Conservation (phyloP, 2,113 vertebrate genomes). For the Thamnaconus septentrionalis region DNA sequence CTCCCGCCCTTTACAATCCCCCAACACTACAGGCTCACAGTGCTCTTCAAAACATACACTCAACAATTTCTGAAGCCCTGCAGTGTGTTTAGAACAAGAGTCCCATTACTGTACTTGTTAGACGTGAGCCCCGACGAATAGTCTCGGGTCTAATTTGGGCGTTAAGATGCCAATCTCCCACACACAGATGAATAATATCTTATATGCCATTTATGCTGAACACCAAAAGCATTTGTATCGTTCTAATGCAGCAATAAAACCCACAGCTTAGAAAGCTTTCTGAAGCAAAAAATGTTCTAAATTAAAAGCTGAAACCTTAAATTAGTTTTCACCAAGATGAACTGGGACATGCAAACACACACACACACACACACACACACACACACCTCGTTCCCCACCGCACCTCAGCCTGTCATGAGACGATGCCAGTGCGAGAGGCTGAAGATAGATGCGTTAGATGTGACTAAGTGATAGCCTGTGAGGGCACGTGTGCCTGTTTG, state of each 20-base stretch:
- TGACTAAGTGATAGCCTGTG: slow-evolving; percentile 44
- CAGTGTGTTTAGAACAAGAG: slow-evolving; percentile 47
- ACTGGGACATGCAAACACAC: too few relatives aligned
- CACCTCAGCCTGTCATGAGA: slow-evolving; percentile 45
- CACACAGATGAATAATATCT: too few relatives aligned
- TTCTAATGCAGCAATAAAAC: too few relatives aligned
- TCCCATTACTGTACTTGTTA: slow-evolving; percentile 54
- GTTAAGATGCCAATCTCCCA: slow-evolving; percentile 38
- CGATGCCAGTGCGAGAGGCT: slow-evolving; percentile 41
- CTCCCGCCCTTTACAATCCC: slow-evolving; percentile 60
- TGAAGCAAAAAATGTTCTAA: too few relatives aligned
- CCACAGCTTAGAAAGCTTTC: too few relatives aligned
- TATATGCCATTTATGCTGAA: too few relatives aligned
- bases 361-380: too few relatives aligned
- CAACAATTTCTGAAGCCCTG: slow-evolving; percentile 16
- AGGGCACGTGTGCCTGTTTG: slow-evolving; percentile 19
- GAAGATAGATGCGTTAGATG: slow-evolving; percentile 63
- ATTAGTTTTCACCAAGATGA: too few relatives aligned
- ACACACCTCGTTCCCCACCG: not conserved
- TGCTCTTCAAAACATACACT: slow-evolving; percentile 34
- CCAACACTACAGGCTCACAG: slow-evolving; percentile 44
- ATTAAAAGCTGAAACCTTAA: too few relatives aligned
- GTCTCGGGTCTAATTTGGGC: slow-evolving; percentile 35
- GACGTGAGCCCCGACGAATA: slow-evolving; percentile 41
- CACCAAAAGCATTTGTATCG: too few relatives aligned